A percentile compares a stretch with the other conserved stretches of the same genome.
Evolutionary conservation across 1,140 invertebrate genomes (phyloP).

Genomic region (Cherax destructor): DNA sequence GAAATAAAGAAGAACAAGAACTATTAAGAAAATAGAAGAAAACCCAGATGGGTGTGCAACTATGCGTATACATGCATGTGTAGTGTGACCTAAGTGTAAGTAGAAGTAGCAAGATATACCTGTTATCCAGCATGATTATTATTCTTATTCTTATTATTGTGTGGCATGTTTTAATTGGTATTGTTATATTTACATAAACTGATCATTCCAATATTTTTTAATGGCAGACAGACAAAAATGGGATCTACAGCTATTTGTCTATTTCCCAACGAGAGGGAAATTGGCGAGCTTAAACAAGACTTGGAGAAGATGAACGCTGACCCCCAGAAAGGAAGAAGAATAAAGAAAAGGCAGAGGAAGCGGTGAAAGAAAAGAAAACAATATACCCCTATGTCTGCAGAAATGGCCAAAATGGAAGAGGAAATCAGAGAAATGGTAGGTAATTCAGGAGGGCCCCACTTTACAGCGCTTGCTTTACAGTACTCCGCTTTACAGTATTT

Average conservation of each 20-base stretch:
- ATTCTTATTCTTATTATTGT: neutral
- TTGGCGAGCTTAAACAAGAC: slow-evolving; percentile 87
- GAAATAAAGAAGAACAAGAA: too few species aligned
- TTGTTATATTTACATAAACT: too few species aligned
- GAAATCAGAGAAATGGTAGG: slow-evolving; percentile 86
- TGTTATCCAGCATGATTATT: too few species aligned
- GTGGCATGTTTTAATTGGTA: neutral
- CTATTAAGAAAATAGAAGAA: too few species aligned
- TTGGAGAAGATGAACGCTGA: slow-evolving; percentile 89
- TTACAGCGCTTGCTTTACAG: too few species aligned
- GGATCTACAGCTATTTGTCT: slow-evolving; percentile 94
- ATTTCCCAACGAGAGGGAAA: slow-evolving; percentile 96
- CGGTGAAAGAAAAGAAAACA: slow-evolving; percentile 94
- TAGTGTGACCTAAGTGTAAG: too few species aligned
- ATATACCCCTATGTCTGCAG: slow-evolving; percentile 86
- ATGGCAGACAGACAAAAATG: slow-evolving; percentile 80
- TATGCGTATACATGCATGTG: too few species aligned
- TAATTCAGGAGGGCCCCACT: too few species aligned
- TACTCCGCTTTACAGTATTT: too few species aligned
- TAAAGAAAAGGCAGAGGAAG: slow-evolving; percentile 91
- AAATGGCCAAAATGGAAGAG: slow-evolving; percentile 95
- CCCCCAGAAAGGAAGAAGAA: slow-evolving; percentile 88
- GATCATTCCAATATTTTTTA: neutral
- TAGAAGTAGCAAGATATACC: too few species aligned
- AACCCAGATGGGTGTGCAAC: too few species aligned